These are phyloP conservation scores for Drosophila nannoptera DNA, from an alignment of 1,140 invertebrate species.

Conservation along the genomic window DNA sequence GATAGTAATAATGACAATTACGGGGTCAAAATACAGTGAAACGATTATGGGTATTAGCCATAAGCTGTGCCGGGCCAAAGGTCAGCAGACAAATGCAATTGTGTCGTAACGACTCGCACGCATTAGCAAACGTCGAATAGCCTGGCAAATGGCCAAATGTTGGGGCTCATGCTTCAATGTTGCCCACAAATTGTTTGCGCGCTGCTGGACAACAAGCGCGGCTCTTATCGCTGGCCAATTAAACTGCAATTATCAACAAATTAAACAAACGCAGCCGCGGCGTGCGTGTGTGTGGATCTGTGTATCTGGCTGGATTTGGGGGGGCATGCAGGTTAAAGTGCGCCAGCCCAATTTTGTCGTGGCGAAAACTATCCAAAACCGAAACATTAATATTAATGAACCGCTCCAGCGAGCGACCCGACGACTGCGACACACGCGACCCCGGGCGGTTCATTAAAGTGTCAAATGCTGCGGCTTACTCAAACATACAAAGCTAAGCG, in stretches of 20 bases:
- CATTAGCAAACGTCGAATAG: constrained; percentile 10
- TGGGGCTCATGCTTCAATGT: constrained; percentile 13
- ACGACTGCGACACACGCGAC: constrained; percentile 62
- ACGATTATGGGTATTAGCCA: constrained; percentile 50
- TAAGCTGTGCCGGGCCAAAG: constrained; percentile 38
- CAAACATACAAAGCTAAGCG: constrained; percentile 39
- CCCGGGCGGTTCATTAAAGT: constrained; percentile 73
- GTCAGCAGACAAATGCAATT: constrained; percentile 40
- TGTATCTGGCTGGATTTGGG: too few species aligned
- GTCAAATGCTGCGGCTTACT: constrained; percentile 65
- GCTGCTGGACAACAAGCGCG: background rate
- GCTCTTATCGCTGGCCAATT: constrained; percentile 50
- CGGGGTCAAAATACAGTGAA: constrained; percentile 50
- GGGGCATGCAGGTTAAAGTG: constrained; percentile 56
- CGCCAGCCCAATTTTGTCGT: constrained; percentile 52
- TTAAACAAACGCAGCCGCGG: constrained; percentile 48
- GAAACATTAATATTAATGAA: constrained; percentile 72
- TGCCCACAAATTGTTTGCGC: constrained; percentile 26
- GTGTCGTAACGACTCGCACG: constrained; percentile 42
- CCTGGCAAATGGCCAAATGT: constrained; percentile 12
- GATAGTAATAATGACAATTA: constrained; percentile 60
- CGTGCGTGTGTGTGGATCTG: constrained; percentile 44
- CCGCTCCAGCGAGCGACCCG: constrained; percentile 21
- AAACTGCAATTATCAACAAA: constrained; percentile 69
- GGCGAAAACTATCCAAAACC: constrained; percentile 43